These are phyloP conservation scores for Fregetta grallaria DNA, from an alignment of 2,113 vertebrate genomes.

Conservation along the genomic window DNA sequence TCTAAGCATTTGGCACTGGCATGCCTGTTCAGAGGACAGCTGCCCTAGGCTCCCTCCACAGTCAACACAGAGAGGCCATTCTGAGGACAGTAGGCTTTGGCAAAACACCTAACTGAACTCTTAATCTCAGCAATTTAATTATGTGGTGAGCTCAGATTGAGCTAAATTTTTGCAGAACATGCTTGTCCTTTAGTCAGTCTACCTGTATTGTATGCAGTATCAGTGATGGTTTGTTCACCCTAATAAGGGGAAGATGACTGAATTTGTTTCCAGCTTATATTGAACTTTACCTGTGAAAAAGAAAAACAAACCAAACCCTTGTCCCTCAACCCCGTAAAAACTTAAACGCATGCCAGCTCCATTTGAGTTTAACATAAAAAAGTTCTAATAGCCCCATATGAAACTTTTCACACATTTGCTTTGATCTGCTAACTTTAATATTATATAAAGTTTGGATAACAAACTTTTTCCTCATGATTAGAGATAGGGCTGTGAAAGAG, in stretches of 20 bases:
- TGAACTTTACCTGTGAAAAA: neutral
- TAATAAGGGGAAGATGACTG: neutral
- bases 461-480: neutral
- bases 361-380: neutral
- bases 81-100: neutral
- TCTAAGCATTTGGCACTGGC: neutral
- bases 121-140: neutral
- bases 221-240: neutral
- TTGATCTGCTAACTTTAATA: neutral
- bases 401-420: neutral
- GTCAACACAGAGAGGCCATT: neutral
- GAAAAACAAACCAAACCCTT: neutral
- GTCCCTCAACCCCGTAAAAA: neutral
- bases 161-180: neutral
- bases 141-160: neutral
- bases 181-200: neutral
- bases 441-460: neutral
- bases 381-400: neutral
- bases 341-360: neutral
- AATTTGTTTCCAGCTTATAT: neutral
- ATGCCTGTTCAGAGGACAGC: neutral
- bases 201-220: neutral
- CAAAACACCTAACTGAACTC: neutral
- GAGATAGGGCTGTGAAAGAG: neutral
- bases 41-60: neutral